These are phyloP conservation scores for Argyrosomus japonicus DNA, from an alignment of 2,113 vertebrate species.

Conservation along the genomic window DNA sequence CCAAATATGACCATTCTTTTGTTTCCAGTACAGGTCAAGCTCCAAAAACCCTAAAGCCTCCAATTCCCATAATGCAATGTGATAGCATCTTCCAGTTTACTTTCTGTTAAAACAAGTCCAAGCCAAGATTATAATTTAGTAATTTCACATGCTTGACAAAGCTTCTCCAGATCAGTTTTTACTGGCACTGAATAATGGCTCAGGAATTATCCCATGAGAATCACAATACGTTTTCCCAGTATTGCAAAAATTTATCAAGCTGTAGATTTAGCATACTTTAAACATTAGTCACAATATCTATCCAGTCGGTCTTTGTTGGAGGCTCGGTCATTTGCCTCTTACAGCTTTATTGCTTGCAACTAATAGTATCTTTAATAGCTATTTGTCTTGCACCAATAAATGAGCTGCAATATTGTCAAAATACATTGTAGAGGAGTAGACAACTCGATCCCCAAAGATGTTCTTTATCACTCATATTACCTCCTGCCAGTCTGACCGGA, in stretches of 20 bases:
- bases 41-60: not conserved
- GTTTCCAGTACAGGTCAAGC: not conserved
- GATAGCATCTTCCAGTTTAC: not conserved
- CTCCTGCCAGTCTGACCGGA: not conserved
- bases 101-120: too few species aligned
- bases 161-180: not conserved
- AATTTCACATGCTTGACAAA: not conserved
- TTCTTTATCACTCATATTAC: not conserved
- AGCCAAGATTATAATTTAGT: too few species aligned
- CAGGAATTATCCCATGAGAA: not conserved
- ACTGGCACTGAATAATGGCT: too few species aligned
- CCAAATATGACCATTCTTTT: not conserved
- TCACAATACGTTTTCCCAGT: not conserved
- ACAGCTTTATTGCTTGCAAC: too few species aligned
- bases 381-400: not conserved
- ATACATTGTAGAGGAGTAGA: not conserved
- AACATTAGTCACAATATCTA: not conserved
- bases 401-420: not conserved
- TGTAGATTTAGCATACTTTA: not conserved
- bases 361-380: not conserved
- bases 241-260: not conserved
- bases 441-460: not conserved
- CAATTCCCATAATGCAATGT: not conserved
- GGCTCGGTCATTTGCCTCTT: not conserved
- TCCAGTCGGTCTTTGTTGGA: not conserved